Base-by-base conservation (phyloP, 2,888 invertebrate species). In the Luperina testacea region DNA sequence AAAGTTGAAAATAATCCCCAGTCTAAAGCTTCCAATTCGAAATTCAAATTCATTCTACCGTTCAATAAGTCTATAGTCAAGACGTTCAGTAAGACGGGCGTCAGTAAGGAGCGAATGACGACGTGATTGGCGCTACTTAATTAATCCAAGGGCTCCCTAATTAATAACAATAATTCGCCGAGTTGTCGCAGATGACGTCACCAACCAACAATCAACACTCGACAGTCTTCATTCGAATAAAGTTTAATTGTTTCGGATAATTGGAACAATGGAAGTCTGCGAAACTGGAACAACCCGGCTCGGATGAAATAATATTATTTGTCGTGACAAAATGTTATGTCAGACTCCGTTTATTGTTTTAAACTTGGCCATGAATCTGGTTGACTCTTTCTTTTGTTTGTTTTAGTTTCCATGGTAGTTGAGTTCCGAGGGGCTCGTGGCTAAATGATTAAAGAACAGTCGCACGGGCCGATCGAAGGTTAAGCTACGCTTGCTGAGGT, bases 51-150 rank as follows among this genome's bases (percentile, higher is more conserved):
- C 11, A 79, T 32, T 93, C 93, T 91, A 85, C n/a, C 69, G 3
- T 1, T 89, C 53, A 9, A 2, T 88, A 90, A 72, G 74, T 93
- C 95, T 94, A 95, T 93, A 95, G 95, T 94, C 95, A 95, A 96
- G 96, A 96, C 96, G 95, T 95, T 95, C 93, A 87, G 90, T 90
- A 93, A 95, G 96, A 95, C 94, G 95, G 87, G 93, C 92, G 92
- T 91, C 92, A 91, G 93, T 94, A 93, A 90, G 92, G 90, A 91
- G 88, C 91, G 91, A 94, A 94, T 94, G 96, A 95, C 93, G 95
- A 91, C 94, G 95, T 96, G 96, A 96, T 96, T 95, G 96, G 95
- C 95, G 95, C 95, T 95, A 95, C 95, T 96, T 96, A 96, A 96
- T 96, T 96, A 96, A 95, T 95, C 94, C 95, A 91, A 93, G 93